phyloP scores from a whole-genome alignment of 2,797 vertebrate species.

The Setipinna tenuifilis region DNA sequence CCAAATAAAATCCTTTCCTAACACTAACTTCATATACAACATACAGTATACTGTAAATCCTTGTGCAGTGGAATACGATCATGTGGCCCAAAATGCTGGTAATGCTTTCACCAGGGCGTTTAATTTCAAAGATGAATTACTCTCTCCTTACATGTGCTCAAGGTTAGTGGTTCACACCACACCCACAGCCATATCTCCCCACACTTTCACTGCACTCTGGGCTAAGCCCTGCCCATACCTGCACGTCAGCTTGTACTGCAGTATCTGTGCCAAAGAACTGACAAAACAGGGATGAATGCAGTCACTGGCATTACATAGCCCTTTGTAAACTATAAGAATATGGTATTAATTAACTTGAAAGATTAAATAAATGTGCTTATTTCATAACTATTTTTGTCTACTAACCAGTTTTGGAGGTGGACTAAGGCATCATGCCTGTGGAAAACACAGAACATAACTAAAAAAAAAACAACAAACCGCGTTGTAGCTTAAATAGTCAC shows the following conservation, averaged over 20 bases:
- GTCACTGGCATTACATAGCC: slow-evolving; percentile 33
- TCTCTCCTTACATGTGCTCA: slow-evolving; percentile 46
- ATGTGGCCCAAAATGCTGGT: slow-evolving; percentile 29
- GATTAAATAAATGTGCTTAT: slow-evolving; percentile 42
- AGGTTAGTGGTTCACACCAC: slow-evolving; percentile 46
- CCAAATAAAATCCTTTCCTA: not conserved
- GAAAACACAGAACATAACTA: not conserved
- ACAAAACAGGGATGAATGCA: not conserved
- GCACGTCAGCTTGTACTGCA: not conserved
- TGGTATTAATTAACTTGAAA: slow-evolving; percentile 34
- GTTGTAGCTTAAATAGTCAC: too few relatives aligned
- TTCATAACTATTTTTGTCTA: slow-evolving; percentile 38
- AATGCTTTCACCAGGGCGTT: slow-evolving; percentile 53
- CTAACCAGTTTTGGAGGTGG: not conserved
- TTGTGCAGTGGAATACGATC: not conserved
- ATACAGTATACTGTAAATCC: not conserved
- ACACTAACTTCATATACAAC: too few relatives aligned
- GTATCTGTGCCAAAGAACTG: not conserved
- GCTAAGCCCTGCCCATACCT: not conserved
- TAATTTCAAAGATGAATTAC: slow-evolving; percentile 50
- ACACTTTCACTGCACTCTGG: not conserved
- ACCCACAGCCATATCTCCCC: slow-evolving; percentile 27
- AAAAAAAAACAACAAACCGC: not conserved
- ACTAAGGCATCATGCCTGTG: not conserved
- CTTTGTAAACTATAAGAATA: slow-evolving; percentile 29